Base-by-base conservation (phyloP, 2,888 invertebrate genomes). In the Acanthococcus lagerstroemiae region DNA sequence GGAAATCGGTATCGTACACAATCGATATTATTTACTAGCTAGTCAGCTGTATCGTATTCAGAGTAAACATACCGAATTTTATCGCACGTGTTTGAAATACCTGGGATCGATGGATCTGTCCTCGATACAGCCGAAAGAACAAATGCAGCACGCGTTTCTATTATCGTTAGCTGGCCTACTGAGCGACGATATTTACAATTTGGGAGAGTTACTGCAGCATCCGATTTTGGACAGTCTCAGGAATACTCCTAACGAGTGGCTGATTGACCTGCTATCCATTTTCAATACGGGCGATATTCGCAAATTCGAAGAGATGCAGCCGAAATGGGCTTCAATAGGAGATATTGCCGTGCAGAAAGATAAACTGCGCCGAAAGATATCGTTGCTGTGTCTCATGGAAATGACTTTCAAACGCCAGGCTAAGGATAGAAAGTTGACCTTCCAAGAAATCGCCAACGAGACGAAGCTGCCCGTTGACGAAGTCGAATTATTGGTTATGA, bases 401-500 rank as follows among this genome's bases (percentile, higher is more conserved):
- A 84, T 85, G 69, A 68, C 68, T 25, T 68, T 69, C 27, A 67
- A 68, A 26, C 55, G 67, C 21, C 68, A 56, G 55, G 61, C 68
- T 1, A 69, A 68, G 58, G 68, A 69, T 45, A 44, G 69, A n/a
- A 65, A 58, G 9, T 80, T 99, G 66, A 84, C 90, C 0, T 99
- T 99, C 78, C 81, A 83, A 0, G 95, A 96, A 76, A 95, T 99
- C 65, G 85, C 95, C 0, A 79, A 81, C 27, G 90, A 90, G 74
- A 91, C 95, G 3, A 83, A 88, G 70, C 79, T 96, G 67, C 90
- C 90, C 0, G 77, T 84, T 0, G 85, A 88, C 71, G 89, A 93
- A 75, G 93, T 99, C 21, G 99, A 99, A 75, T 80, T 95, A 69
- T 79, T 99, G 52, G 92, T 99, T 1, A 99, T 99, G 97, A 95